Conservation (phyloP, 1,140 invertebrate species). For the Amyelois transitella region DNA sequence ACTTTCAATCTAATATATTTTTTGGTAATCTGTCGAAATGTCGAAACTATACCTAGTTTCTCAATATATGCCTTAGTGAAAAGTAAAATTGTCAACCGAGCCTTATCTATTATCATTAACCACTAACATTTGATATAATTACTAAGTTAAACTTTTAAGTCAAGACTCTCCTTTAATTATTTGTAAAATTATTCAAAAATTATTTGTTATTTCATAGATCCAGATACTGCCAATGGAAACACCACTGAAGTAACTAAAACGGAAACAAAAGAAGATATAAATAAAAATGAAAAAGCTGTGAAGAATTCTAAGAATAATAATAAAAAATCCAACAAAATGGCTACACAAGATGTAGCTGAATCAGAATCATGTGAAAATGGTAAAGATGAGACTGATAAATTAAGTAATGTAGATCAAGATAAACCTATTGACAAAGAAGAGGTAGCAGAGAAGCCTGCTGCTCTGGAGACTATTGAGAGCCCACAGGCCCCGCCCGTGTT, state of each 20-base stretch:
- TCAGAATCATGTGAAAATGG: slow-evolving; percentile 59
- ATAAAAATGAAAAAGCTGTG: slow-evolving; percentile 59
- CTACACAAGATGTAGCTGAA: slow-evolving; percentile 43
- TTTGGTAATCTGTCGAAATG: too few relatives aligned
- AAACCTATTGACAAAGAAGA: slow-evolving; percentile 29
- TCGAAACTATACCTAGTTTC: too few relatives aligned
- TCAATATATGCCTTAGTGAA: too few relatives aligned
- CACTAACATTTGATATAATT: too few relatives aligned
- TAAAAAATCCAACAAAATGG: slow-evolving; percentile 48
- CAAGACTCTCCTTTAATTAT: too few relatives aligned
- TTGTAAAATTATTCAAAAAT: not conserved
- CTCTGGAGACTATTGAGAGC: slow-evolving; percentile 12
- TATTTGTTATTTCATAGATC: slow-evolving; percentile 31
- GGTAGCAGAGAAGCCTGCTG: slow-evolving; percentile 9
- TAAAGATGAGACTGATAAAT: slow-evolving; percentile 68
- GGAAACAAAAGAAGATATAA: slow-evolving; percentile 53
- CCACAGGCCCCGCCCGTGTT: slow-evolving; percentile 20
- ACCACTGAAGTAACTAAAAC: slow-evolving; percentile 40
- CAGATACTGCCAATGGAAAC: slow-evolving; percentile 60
- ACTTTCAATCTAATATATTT: too few relatives aligned
- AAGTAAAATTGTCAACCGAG: too few relatives aligned
- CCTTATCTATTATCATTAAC: too few relatives aligned
- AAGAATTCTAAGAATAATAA: slow-evolving; percentile 55
- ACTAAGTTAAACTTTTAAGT: too few relatives aligned
- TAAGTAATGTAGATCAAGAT: slow-evolving; percentile 48